Evolutionary conservation across 2,113 vertebrate species (phyloP), one percentile per base, ranked within the genome.

Genomic region (Gavialis gangeticus): DNA sequence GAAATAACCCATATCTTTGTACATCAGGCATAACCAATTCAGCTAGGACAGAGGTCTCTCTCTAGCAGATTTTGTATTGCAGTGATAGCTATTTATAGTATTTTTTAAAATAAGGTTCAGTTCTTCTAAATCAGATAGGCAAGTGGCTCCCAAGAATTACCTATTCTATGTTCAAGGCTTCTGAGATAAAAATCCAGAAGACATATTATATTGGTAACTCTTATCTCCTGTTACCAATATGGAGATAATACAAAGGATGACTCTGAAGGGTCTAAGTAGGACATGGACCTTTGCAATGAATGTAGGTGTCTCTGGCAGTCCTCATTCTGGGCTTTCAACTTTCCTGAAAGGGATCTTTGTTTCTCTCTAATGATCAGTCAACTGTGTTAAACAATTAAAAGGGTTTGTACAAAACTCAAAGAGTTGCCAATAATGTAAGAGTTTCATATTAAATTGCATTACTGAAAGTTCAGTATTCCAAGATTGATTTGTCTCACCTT

Each of bases 361-460:
- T 88, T 89, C 67, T 76, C 15, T 66, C 30, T 81, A 60, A 13
- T 27, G 34, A 90, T 90, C 88, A 85, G 34, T 82, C 90, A 90
- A 56, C 57, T 66, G 17, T 86, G 84, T 54, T 91, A 86, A 96
- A 97, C 78, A 94, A 89, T 76, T 91, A 93, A 88, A 97, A 82
- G 63, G 80, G 63, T 78, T 93, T 66, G 4, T 16, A n/a, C 34
- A 84, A 95, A 57, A 58, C 69, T 80, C 17, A 37, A 34, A 80
- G 85, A 84, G 62, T 28, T 94, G 90, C 96, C 93, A 94, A 54
- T 84, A 94, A 97, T 77, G 95, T 96, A 97, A 93, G 59, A 85
- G 30, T 93, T 75, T 66, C 58, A 22, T 87, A 88, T 92, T 85
- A 84, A 64, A 87, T 94, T 84, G 37, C 91, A 55, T 71, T 15